Conservation (phyloP, 2,797 vertebrate genomes). For the Oophaga sylvatica region DNA sequence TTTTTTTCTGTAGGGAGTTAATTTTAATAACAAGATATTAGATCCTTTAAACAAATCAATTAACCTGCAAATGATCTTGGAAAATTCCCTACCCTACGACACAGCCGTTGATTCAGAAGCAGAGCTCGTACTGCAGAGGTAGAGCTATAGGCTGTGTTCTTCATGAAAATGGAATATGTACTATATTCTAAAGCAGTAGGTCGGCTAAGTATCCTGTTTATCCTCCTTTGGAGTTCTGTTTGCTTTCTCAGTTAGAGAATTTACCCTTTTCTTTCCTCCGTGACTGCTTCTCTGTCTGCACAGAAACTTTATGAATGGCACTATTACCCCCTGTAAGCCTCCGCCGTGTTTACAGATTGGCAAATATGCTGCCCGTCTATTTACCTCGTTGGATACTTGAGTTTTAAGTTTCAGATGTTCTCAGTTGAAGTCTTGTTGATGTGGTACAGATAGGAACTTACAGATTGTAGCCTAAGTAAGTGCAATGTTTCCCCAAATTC, state of each 20-base stretch:
- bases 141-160: constrained; percentile 11
- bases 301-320: constrained; percentile 54
- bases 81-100: neutral
- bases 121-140: neutral
- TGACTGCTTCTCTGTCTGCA: constrained; percentile 47
- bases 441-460: constrained; percentile 24
- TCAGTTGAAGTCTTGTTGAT: constrained; percentile 55
- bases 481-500: neutral
- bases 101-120: neutral
- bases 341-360: constrained; percentile 49
- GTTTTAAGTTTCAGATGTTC: constrained; percentile 50
- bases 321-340: constrained; percentile 44
- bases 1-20: too few species aligned
- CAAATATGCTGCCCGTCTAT: constrained; percentile 43
- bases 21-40: too few species aligned
- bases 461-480: constrained; percentile 14
- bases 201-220: constrained; percentile 50
- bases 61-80: neutral
- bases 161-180: constrained; percentile 28
- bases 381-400: constrained; percentile 45
- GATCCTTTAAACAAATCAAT: neutral
- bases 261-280: constrained; percentile 3
- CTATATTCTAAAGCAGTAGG: constrained; percentile 17
- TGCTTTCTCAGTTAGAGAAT: constrained; percentile 45
- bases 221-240: constrained; percentile 53